Evolutionary conservation across 2,797 vertebrate genomes (phyloP), one percentile per base, ranked within the genome.

Genomic region (Oophaga sylvatica): DNA sequence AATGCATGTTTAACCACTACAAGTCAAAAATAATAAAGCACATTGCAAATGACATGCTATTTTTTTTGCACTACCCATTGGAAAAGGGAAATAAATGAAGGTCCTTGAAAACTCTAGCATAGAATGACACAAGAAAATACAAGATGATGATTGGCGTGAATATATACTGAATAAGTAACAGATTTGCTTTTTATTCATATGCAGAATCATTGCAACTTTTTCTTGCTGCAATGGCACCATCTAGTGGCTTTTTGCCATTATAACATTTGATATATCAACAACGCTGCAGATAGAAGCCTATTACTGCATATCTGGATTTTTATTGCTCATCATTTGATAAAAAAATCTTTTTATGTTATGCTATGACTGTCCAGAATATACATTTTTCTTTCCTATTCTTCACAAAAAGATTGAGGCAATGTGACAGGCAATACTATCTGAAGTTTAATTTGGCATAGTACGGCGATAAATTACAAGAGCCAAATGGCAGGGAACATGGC

Each of bases 1-100:
- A 81, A 89, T 78, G 71, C 68, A 70, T 62, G 20, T 86, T 79
- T 89, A 89, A 89, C 83, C 48, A 89, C 62, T 67, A 71, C 71
- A 78, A 86, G 79, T 85, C 79, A 59, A 82, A 82, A 81, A 78
- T 79, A 78, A 60, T 78, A 48, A 22, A 89, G 71, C 67, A 71
- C 22, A n/a, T 57, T 85, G 35, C 68, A 86, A 67, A 82, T 70
- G 26, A 41, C 78, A 83, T 62, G 75, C 22, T 22, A 22, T 9
- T 15, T 85, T 85, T 67, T 83, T 65, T 41, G 31, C 48, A 77
- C 31, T 70, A 62, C 48, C 81, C 48, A 20, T 22, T 85, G 59
- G 45, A 59, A 85, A 76, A 85, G 80, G 10, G 56, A 89, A 86
- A 82, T 82, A 89, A 86, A 85, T 70, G 70, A 86, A 70, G 78